These are phyloP conservation scores for Etia nguti DNA, from an alignment of 2,113 vertebrate genomes.

Conservation along the genomic window DNA sequence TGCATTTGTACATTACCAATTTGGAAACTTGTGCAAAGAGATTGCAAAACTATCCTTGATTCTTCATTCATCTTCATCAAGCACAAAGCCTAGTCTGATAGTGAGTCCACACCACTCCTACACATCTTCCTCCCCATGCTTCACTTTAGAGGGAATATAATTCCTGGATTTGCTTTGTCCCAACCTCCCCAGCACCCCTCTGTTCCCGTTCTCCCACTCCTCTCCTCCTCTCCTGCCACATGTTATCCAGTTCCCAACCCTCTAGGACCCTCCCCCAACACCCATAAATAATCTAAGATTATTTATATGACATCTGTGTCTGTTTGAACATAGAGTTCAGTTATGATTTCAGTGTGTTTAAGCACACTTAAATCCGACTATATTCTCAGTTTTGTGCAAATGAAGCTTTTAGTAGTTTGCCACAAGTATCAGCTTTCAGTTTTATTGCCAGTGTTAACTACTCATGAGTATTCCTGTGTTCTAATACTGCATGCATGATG, in stretches of 20 bases:
- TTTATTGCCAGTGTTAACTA: neutral
- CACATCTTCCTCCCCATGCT: slow-evolving; percentile 17
- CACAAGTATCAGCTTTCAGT: neutral
- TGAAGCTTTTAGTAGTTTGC: slow-evolving; percentile 20
- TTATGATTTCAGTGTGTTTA: slow-evolving; percentile 43
- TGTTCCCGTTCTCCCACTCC: slow-evolving; percentile 22
- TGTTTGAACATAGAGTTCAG: neutral
- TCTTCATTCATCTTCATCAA: neutral
- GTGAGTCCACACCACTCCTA: slow-evolving; percentile 34
- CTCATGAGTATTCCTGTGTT: neutral
- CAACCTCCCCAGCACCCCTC: slow-evolving; percentile 27
- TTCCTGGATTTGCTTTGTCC: slow-evolving; percentile 58
- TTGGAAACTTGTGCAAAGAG: neutral
- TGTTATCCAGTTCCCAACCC: slow-evolving; percentile 16
- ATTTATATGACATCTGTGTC: slow-evolving; percentile 52
- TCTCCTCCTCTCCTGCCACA: slow-evolving; percentile 2
- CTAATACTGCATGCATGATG: neutral
- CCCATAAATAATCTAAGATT: slow-evolving; percentile 69
- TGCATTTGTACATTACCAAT: neutral
- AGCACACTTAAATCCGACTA: slow-evolving; percentile 37
- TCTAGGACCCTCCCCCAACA: neutral
- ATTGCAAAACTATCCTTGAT: neutral
- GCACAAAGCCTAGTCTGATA: slow-evolving; percentile 71
- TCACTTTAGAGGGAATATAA: slow-evolving; percentile 43
- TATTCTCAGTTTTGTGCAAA: slow-evolving; percentile 2